Percentiles rank a stretch among this genome's conserved stretches.
Evolutionary conservation across 2,888 invertebrate genomes (phyloP).

Genomic region (Choristoneura rosaceana): DNA sequence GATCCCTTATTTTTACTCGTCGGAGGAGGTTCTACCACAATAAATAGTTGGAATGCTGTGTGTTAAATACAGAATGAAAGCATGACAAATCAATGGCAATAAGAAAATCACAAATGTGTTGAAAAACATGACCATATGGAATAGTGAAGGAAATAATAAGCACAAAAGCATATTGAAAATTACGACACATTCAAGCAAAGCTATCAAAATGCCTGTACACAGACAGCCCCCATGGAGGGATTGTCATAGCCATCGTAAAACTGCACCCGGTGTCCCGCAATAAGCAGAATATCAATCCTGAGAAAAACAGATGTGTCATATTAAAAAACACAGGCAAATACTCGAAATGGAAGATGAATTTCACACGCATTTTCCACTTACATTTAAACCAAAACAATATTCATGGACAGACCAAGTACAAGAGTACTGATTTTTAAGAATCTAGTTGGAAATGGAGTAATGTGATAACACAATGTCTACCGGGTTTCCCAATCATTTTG

Average conservation of each 20-base stretch:
- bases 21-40: too few relatives aligned
- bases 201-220: slow-evolving; percentile 34
- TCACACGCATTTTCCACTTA: background rate
- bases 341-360: background rate
- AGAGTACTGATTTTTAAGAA: too few relatives aligned
- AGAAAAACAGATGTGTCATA: slow-evolving; percentile 27
- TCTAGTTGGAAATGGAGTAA: too few relatives aligned
- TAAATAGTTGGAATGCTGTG: too few relatives aligned
- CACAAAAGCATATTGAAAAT: slow-evolving; percentile 16
- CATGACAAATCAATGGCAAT: background rate
- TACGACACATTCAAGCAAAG: slow-evolving; percentile 28
- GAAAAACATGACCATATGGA: too few relatives aligned
- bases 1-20: too few relatives aligned
- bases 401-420: too few relatives aligned
- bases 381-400: too few relatives aligned
- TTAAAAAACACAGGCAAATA: background rate
- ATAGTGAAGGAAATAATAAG: background rate
- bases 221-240: slow-evolving; percentile 35
- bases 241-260: slow-evolving; percentile 47
- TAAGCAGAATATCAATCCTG: slow-evolving; percentile 36
- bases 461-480: too few relatives aligned
- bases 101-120: background rate
- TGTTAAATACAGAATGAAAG: background rate
- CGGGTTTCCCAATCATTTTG: too few relatives aligned
- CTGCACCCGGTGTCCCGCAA: slow-evolving; percentile 48